These are phyloP conservation scores for Parotia lawesii DNA, from an alignment of 2,113 vertebrate species.

Conservation along the genomic window DNA sequence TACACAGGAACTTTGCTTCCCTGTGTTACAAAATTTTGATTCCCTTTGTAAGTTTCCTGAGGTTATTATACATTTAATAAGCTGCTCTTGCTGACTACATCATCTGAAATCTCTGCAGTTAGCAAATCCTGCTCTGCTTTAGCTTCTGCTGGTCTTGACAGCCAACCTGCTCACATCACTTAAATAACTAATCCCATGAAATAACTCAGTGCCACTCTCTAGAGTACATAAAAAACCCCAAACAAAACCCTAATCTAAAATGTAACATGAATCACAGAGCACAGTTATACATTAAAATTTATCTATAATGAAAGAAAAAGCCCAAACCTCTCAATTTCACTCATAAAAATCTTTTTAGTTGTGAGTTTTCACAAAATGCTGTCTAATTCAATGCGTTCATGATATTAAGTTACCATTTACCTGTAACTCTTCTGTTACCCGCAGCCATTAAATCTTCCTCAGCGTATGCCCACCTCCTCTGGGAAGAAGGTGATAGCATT, in stretches of 20 bases:
- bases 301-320: background rate
- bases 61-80: background rate
- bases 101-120: background rate
- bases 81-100: background rate
- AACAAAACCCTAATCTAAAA: background rate
- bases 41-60: background rate
- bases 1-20: background rate
- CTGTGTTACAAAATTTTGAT: background rate
- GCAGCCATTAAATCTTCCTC: background rate
- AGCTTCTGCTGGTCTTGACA: constrained; percentile 1
- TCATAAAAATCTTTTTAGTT: background rate
- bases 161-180: background rate
- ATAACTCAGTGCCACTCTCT: background rate
- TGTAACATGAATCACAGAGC: background rate
- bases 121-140: background rate
- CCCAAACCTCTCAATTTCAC: background rate
- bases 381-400: background rate
- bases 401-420: background rate
- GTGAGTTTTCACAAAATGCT: background rate
- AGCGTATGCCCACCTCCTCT: background rate
- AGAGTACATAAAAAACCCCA: background rate
- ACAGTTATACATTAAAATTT: background rate
- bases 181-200: background rate
- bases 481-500: background rate
- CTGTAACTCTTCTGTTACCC: background rate